These are phyloP conservation scores for Agrilus planipennis DNA, from an alignment of 1,140 invertebrate genomes.

Conservation along the genomic window DNA sequence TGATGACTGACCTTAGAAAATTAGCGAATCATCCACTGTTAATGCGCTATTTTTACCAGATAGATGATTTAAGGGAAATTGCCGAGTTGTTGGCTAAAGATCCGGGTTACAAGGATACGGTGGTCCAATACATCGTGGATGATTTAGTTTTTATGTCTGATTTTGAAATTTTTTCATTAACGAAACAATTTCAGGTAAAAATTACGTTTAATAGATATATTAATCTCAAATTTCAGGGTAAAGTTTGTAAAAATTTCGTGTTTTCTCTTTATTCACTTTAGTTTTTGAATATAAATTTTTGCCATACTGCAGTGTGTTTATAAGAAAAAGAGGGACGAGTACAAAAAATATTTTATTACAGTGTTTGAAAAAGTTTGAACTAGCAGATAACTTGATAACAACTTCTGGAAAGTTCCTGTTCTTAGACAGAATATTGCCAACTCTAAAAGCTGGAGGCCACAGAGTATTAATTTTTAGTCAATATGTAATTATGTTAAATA, in stretches of 20 bases:
- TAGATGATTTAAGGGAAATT: slow-evolving; percentile 56
- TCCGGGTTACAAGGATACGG: slow-evolving; percentile 64
- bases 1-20: slow-evolving; percentile 83
- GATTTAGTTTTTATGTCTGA: slow-evolving; percentile 81
- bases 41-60: slow-evolving; percentile 65
- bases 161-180: slow-evolving; percentile 78
- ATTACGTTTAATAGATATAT: too few relatives aligned
- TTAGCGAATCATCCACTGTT: slow-evolving; percentile 82
- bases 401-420: slow-evolving; percentile 75
- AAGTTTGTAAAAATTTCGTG: too few relatives aligned
- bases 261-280: too few relatives aligned
- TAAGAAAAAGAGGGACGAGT: too few relatives aligned
- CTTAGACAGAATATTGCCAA: slow-evolving; percentile 64
- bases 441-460: slow-evolving; percentile 59
- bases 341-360: slow-evolving; percentile 22
- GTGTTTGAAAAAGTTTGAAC: slow-evolving; percentile 27
- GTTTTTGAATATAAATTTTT: background rate
- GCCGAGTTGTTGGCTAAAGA: slow-evolving; percentile 59
- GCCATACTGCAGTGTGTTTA: background rate
- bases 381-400: slow-evolving; percentile 61
- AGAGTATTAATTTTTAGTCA: slow-evolving; percentile 89
- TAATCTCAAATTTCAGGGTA: too few relatives aligned
- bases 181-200: slow-evolving; percentile 48
- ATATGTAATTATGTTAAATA: slow-evolving; percentile 86
- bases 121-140: slow-evolving; percentile 71